phyloP scores from a whole-genome alignment of 2,113 vertebrate species.

The Pongo pygmaeus region DNA sequence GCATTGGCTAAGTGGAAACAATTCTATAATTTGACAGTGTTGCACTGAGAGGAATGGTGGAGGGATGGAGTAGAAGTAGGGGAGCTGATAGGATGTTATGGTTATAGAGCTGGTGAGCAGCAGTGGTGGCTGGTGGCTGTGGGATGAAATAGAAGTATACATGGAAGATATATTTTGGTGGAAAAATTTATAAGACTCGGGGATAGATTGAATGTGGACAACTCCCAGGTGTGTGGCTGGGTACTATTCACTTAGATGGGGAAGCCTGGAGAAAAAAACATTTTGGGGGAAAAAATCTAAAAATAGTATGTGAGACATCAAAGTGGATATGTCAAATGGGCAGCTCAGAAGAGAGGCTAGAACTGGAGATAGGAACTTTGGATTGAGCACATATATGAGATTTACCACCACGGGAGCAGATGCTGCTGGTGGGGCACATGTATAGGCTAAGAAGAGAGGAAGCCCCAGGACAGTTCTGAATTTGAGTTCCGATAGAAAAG shows the following conservation, averaged over 20 bases:
- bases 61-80: neutral
- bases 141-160: neutral
- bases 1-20: neutral
- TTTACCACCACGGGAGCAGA: neutral
- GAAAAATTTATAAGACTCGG: neutral
- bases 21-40: neutral
- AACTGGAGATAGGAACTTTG: neutral
- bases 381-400: neutral
- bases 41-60: neutral
- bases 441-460: neutral
- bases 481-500: neutral
- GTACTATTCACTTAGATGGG: neutral
- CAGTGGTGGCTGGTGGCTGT: neutral
- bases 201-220: neutral
- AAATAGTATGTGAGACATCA: neutral
- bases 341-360: neutral
- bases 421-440: neutral
- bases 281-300: neutral
- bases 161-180: neutral
- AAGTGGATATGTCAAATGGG: neutral
- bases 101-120: neutral
- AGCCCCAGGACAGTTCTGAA: neutral
- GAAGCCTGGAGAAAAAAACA: neutral
- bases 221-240: neutral
- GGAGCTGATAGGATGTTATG: neutral